Evolutionary conservation across 2,797 vertebrate genomes (phyloP), one percentile per base, ranked within the genome.

Genomic region (Acrossocheilus wenchowensis): DNA sequence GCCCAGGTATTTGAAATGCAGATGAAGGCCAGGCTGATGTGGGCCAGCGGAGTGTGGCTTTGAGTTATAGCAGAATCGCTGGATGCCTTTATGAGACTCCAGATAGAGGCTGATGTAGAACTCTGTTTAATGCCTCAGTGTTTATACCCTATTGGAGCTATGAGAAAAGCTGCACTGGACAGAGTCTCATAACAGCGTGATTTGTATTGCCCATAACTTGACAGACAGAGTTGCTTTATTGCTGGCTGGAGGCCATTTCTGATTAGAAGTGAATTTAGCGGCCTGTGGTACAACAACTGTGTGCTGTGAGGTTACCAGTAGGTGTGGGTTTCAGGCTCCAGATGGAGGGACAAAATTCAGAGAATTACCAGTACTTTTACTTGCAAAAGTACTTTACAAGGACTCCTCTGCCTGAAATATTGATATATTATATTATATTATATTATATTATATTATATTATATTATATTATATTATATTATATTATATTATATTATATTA

Each of bases 1-100:
- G 98, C 90, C 96, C 97, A 96, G 98, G 98, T 98, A 95, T 92
- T 92, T 93, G 73, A 88, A 69, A 88, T 85, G 83, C 79, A 88
- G 72, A 88, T 85, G 50, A 85, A n/a, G 75, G 62, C 9, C 66
- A 45, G 45, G 34, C 43, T 80, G 86, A 62, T 71, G 64, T 80
- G 75, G 41, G 43, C 17, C 34, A 41, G 64, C 5, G 9, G 48
- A 68, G 77, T 73, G 52, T 52, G 68, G 23, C 41, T 88, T 83
- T 85, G 87, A 88, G 74, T 86, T 86, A 86, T 79, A 26, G 57
- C 75, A 21, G 68, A 82, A 78, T 41, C 36, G 19, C 54, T 62
- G 41, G 78, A 80, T 11, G 72, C 62, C 54, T 88, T 88, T 82
- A 88, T 85, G 87, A 82, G 77, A 73, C 71, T 52, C 71, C 78